A percentile compares a stretch with the other conserved stretches of the same genome.
phyloP scores from a whole-genome alignment of 1,140 invertebrate genomes.

The Leptonema lineaticorne region DNA sequence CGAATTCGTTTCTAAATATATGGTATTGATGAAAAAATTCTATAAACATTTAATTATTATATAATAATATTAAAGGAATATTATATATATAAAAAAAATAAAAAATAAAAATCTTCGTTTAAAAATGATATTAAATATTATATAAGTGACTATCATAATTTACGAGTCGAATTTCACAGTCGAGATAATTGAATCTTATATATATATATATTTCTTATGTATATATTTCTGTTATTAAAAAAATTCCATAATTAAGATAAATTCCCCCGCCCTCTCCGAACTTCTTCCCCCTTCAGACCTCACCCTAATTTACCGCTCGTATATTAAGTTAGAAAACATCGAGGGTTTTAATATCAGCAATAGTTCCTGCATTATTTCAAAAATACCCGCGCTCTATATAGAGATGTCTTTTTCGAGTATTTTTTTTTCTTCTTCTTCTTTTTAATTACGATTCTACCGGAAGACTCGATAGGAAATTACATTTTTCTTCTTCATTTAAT shows the following conservation, averaged over 20 bases:
- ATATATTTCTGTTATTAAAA: neutral
- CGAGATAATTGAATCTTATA: conserved; percentile 7
- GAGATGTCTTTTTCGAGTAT: too few species aligned
- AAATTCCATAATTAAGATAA: conserved; percentile 8
- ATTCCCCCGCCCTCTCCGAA: neutral
- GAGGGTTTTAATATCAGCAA: conserved; percentile 10
- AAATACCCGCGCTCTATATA: conserved; percentile 7
- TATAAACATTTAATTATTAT: too few species aligned
- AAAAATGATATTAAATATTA: too few species aligned
- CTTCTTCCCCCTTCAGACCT: too few species aligned
- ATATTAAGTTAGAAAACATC: neutral
- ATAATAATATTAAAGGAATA: too few species aligned
- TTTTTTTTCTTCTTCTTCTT: too few species aligned
- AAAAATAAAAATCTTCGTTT: too few species aligned
- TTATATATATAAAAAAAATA: too few species aligned
- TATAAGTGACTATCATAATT: neutral
- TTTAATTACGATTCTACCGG: conserved; percentile 40
- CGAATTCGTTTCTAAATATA: too few species aligned
- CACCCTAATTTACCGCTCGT: too few species aligned
- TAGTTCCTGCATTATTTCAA: conserved; percentile 13
- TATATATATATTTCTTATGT: too few species aligned
- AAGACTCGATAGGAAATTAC: conserved; percentile 41
- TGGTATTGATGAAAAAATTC: too few species aligned
- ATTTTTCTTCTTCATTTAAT: conserved; percentile 42
- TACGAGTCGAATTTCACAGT: neutral